Base-by-base conservation (phyloP, 2,888 invertebrate genomes). In the Lycia hirtaria region DNA sequence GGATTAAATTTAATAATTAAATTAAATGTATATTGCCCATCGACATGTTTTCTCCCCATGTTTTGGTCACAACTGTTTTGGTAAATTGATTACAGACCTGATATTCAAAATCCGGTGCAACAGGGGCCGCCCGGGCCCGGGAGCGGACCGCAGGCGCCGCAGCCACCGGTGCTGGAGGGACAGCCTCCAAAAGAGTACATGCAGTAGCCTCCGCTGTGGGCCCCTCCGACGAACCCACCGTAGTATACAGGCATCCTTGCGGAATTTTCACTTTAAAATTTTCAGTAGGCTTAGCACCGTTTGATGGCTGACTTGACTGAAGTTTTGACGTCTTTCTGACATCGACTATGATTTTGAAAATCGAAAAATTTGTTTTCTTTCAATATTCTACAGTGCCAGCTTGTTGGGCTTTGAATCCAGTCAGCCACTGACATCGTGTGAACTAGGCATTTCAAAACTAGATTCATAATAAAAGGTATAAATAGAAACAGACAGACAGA, bases 171-270 rank as follows among this genome's bases (percentile, higher is more conserved):
- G 7, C 57, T 58, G 0, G 82, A 73, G 20, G 57, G 48, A 60
- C 84, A 83, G 22, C 66, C 55, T 30, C 66, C 58, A 15, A 50
- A 61, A 4, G 87, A 80, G 68, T 73, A 87, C 26, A 84, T 60
- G 50, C 84, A 85, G 67, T 88, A 88, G 32, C 87, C 85, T 0
- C 87, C 88, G 1, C 80, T 71, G 1, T 88, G 87, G 0, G 83
- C 78, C 0, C 89, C 87, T 4, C 88, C 88, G n/a, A 78, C 76
- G 38, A 72, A 88, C 3, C 88, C 88, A 49, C 88, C 88, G 66
- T 86, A 87, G 67, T 86, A 88, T 7, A 87, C 80, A 5, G 83
- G 80, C 88, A 88, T 88, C 12, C 20, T 6, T 17, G 12, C 15
- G 19, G n/a, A 20, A 24, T 37, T 14, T 22, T 53, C 28, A 35